phyloP scores from a whole-genome alignment of 2,797 vertebrate species.

The Aeoliscus strigatus region DNA sequence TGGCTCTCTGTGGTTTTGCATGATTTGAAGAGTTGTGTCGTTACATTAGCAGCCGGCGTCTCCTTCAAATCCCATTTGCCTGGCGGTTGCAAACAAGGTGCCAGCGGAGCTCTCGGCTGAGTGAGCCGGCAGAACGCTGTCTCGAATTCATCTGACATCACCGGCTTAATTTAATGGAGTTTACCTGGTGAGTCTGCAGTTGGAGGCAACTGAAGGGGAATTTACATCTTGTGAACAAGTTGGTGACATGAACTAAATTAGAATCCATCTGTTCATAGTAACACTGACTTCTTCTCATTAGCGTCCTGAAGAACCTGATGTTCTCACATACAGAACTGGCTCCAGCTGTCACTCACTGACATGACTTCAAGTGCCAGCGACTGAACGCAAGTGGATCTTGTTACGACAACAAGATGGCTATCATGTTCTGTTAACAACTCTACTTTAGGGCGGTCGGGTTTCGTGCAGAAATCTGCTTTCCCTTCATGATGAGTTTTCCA shows the following conservation, averaged over 20 bases:
- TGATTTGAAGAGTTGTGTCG: slow-evolving; percentile 60
- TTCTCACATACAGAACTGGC: too few species aligned
- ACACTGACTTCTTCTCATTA: too few species aligned
- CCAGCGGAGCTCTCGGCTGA: slow-evolving; percentile 50
- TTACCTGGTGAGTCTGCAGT: slow-evolving; percentile 64
- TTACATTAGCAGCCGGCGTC: slow-evolving; percentile 55
- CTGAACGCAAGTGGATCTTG: too few species aligned
- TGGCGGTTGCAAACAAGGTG: slow-evolving; percentile 59
- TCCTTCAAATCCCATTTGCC: slow-evolving; percentile 66
- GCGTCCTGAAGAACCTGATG: too few species aligned
- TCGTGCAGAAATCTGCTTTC: background rate
- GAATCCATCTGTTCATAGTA: too few species aligned
- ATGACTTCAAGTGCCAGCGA: too few species aligned
- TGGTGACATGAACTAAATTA: slow-evolving; percentile 34
- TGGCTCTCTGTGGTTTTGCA: slow-evolving; percentile 55
- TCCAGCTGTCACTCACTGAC: too few species aligned
- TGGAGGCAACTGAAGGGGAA: slow-evolving; percentile 52
- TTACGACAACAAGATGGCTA: too few species aligned
- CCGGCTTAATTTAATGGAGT: slow-evolving; percentile 63
- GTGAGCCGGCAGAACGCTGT: slow-evolving; percentile 48
- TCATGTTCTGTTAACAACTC: too few species aligned
- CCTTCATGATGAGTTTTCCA: slow-evolving; percentile 28
- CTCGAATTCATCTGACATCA: slow-evolving; percentile 65
- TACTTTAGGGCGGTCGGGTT: too few species aligned
- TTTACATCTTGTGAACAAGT: slow-evolving; percentile 53